These are phyloP conservation scores for Caenorhabditis tropicalis DNA, from an alignment of 1,140 invertebrate species.

Conservation along the genomic window DNA sequence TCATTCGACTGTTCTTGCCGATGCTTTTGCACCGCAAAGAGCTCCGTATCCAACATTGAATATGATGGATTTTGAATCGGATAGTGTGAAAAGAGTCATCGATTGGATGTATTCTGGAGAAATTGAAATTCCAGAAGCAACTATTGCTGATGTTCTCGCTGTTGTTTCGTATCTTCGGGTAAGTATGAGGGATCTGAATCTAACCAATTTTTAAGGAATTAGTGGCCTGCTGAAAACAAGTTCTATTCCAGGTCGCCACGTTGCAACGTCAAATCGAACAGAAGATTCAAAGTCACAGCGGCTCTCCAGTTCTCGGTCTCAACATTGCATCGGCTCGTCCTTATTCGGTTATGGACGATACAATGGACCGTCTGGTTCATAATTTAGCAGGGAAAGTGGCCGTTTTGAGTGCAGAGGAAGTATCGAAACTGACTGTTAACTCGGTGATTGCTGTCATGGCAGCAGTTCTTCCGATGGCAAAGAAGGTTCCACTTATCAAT, in stretches of 20 bases:
- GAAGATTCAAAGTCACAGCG: not conserved
- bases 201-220: no score
- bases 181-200: no score
- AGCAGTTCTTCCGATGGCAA: slow-evolving; percentile 2
- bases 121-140: not conserved
- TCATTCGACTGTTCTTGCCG: not conserved
- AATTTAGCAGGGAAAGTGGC: not conserved
- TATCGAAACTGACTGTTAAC: not conserved
- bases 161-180: slow-evolving; percentile 6
- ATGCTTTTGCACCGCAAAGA: not conserved
- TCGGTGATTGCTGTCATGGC: slow-evolving; percentile 17
- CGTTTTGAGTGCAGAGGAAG: not conserved
- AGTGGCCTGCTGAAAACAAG: no score
- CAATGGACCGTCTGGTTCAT: not conserved
- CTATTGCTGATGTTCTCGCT: slow-evolving; percentile 13
- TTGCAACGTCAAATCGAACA: slow-evolving; percentile 9
- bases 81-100: not conserved
- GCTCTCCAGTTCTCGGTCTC: not conserved
- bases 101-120: slow-evolving; percentile 41
- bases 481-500: slow-evolving; percentile 26
- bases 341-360: slow-evolving; percentile 1
- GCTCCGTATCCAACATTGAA: not conserved
- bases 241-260: not conserved
- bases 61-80: not conserved
- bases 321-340: not conserved